Base-by-base conservation (phyloP, 2,888 invertebrate species). In the Lysandra coridon region DNA sequence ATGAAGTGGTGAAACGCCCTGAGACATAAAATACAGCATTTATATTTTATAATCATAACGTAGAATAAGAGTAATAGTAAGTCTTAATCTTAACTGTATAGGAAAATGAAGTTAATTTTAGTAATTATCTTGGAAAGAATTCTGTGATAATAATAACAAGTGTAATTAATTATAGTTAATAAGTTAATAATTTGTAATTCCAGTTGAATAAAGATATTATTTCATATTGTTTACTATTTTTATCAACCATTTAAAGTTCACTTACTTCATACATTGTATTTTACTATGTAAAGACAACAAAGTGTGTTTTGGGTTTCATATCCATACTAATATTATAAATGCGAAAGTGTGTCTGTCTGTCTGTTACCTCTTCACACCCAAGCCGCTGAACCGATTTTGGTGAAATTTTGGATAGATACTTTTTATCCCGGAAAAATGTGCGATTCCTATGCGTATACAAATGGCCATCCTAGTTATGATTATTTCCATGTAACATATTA, bases 111-210 rank as follows among this genome's bases (percentile, higher is more conserved):
- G 23, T 23, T 64, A 64, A 30, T 64, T 30, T 7, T 23, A 30
- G 7, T 10, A 30, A 30, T 64, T 64, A 30, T 64, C 64, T 64
- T 64, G 64, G 64, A 64, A 64, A 30, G 30, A 73, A 40, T 73
- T 73, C 73, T 73, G 73, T 73, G 73, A 73, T 73, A 40, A 73
- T 73, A 73, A 73, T 73, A 37, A 73, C 17, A 40, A 30, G 30
- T 64, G 30, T 62, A 62, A 23, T 62, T 23, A 62, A 23, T 62
- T 23, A 62, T 62, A 62, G 23, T 64, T 30, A 30, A 4, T 64
- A 64, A 10, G 30, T 23, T 23, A 30, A 64, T 64, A 64, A 30
- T 30, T 64, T 64, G 64, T 64, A 64, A 23, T 64, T 64, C 7
- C 23, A 30, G 64, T 7, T 30, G 30, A 23, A 30, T 64, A 64